Conservation (phyloP, 2,888 invertebrate species). For the Encarsia formosa region DNA sequence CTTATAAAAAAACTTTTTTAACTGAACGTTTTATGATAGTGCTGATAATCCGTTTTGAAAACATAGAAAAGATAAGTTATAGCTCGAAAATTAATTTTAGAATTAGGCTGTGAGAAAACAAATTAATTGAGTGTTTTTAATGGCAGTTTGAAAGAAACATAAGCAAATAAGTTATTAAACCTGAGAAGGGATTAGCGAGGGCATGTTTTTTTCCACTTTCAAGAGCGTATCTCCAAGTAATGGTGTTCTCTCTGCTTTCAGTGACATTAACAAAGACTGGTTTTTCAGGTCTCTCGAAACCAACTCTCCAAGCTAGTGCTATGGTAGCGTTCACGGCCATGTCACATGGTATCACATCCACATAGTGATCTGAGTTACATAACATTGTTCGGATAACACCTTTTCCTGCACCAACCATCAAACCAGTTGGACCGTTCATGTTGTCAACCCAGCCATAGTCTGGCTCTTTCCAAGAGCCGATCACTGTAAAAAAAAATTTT, state of each 20-base stretch:
- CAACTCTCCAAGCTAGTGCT: conserved; percentile 66
- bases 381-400: conserved; percentile 84
- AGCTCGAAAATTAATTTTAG: too few relatives aligned
- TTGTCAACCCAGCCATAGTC: conserved; percentile 88
- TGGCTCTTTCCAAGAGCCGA: conserved; percentile 74
- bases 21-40: too few relatives aligned
- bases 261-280: conserved; percentile 73
- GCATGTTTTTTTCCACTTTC: conserved; percentile 59
- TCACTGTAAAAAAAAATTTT: too few relatives aligned
- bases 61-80: too few relatives aligned
- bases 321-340: conserved; percentile 76
- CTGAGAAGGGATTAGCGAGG: conserved; percentile 60
- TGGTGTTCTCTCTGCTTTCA: conserved; percentile 69
- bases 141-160: too few relatives aligned
- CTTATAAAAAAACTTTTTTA: too few relatives aligned
- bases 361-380: conserved; percentile 59
- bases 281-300: conserved; percentile 48
- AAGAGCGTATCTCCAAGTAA: conserved; percentile 82
- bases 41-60: too few relatives aligned
- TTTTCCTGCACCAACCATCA: conserved; percentile 76
- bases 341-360: conserved; percentile 77
- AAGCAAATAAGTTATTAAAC: conserved; percentile 29
- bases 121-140: too few relatives aligned
- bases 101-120: too few relatives aligned
- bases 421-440: conserved; percentile 83